phyloP scores from a whole-genome alignment of 2,113 vertebrate genomes.

The Sinocyclocheilus rhinocerous region DNA sequence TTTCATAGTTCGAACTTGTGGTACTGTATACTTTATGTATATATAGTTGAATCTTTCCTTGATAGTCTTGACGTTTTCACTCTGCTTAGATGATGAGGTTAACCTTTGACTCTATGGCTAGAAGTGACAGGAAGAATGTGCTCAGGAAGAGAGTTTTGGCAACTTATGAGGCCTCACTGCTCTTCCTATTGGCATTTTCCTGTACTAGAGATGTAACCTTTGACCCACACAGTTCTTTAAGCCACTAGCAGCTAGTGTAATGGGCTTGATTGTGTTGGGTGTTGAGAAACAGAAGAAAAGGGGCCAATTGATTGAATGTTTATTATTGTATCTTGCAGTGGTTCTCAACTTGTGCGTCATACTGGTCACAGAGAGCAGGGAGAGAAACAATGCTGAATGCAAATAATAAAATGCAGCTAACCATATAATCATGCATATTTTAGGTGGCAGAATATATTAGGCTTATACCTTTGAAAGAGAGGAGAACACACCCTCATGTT shows the following conservation, averaged over 20 bases:
- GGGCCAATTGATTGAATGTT: not conserved
- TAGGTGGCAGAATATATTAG: not conserved
- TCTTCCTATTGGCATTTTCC: slow-evolving; percentile 28
- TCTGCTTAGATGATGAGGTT: not conserved
- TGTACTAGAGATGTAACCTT: not conserved
- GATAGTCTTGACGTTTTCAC: not conserved
- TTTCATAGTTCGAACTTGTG: not conserved
- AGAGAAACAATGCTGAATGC: not conserved
- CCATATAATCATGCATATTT: not conserved
- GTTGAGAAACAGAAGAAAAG: not conserved
- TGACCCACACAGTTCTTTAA: not conserved
- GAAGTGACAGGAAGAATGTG: not conserved
- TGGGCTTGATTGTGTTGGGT: not conserved
- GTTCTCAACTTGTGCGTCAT: not conserved
- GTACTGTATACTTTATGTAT: not conserved
- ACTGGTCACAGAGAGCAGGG: not conserved
- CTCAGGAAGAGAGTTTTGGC: not conserved
- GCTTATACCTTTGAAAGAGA: not conserved
- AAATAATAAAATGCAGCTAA: not conserved
- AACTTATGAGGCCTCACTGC: not conserved
- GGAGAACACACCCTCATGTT: not conserved
- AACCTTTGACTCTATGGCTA: not conserved
- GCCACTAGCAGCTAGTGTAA: not conserved
- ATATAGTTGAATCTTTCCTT: not conserved
- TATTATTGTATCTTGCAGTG: not conserved